A percentile compares a stretch with the other conserved stretches of the same genome.
Conservation (phyloP, 2,113 vertebrate species). For the Ammodytes marinus region DNA sequence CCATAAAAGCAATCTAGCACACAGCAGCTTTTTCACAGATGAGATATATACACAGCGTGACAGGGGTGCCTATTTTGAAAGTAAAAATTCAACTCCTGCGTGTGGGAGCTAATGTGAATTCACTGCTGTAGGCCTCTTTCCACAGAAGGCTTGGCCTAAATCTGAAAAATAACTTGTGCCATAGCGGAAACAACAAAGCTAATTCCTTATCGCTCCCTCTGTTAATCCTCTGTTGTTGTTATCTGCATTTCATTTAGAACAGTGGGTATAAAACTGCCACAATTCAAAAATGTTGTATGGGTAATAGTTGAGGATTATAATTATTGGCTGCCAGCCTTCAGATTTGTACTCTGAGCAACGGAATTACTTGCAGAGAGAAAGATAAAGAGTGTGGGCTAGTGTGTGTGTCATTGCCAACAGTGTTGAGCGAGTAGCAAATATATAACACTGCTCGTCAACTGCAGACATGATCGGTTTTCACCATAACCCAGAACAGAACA, state of each 20-base stretch:
- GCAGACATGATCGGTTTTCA: neutral
- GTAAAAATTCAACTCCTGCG: slow-evolving; percentile 15
- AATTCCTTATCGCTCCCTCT: neutral
- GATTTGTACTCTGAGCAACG: neutral
- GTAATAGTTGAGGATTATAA: neutral
- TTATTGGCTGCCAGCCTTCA: neutral
- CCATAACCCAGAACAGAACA: neutral
- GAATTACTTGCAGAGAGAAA: neutral
- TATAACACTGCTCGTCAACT: slow-evolving; percentile 17
- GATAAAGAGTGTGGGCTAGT: slow-evolving; percentile 18
- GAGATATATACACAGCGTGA: slow-evolving; percentile 27
- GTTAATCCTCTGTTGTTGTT: neutral
- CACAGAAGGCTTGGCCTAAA: slow-evolving; percentile 16
- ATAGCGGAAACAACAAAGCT: neutral
- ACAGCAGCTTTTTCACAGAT: slow-evolving; percentile 54
- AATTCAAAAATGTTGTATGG: neutral
- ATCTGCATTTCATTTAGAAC: neutral
- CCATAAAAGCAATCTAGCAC: slow-evolving; percentile 46
- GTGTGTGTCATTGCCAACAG: neutral
- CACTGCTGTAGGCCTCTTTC: neutral
- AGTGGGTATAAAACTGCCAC: neutral
- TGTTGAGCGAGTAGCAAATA: neutral
- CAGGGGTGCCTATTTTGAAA: slow-evolving; percentile 6
- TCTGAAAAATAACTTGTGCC: neutral
- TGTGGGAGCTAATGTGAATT: neutral